These are phyloP conservation scores for Protobothrops flavoviridis DNA, from an alignment of 2,113 vertebrate species.

Conservation along the genomic window DNA sequence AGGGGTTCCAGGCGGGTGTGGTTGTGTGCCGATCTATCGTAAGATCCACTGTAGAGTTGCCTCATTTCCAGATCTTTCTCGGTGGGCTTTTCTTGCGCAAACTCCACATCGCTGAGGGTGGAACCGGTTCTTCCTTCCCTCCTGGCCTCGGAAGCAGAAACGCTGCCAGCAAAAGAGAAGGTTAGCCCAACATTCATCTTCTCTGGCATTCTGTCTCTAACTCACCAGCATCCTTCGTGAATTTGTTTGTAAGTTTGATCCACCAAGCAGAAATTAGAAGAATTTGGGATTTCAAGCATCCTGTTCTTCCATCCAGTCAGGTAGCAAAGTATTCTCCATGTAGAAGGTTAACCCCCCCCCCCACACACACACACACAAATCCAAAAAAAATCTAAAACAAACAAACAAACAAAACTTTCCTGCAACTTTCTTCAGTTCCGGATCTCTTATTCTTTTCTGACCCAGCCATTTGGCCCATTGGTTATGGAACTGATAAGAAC, in stretches of 20 bases:
- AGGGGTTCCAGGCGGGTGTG: not conserved
- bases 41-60: not conserved
- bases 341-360: not conserved
- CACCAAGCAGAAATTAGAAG: not conserved
- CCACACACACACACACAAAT: too few relatives aligned
- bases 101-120: not conserved
- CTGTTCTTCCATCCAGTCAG: not conserved
- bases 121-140: not conserved
- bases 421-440: not conserved
- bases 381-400: not conserved
- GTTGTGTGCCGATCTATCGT: not conserved
- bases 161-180: not conserved
- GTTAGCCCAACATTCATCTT: not conserved
- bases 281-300: not conserved
- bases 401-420: not conserved
- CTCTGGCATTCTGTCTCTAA: not conserved
- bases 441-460: not conserved
- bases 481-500: too few relatives aligned
- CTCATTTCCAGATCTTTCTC: not conserved
- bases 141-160: not conserved
- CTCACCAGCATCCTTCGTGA: not conserved
- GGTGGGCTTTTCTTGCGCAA: not conserved
- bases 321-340: not conserved
- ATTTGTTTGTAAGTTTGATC: not conserved
- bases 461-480: not conserved